A percentile compares a stretch with the other conserved stretches of the same genome.
Conservation (phyloP, 2,113 vertebrate species). For the Arothron firmamentum region DNA sequence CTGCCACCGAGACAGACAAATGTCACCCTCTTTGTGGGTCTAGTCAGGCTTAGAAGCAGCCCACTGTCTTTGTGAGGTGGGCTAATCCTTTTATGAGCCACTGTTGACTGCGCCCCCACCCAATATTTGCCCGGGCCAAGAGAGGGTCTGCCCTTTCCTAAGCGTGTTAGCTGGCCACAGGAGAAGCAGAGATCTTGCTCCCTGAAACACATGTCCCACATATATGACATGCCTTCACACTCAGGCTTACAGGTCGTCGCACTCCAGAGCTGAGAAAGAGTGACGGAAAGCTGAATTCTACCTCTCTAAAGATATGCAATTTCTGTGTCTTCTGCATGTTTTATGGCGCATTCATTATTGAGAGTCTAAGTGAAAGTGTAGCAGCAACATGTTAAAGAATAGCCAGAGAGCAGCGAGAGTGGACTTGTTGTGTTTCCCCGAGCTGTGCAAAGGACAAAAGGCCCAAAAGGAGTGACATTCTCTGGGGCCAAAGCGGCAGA, state of each 20-base stretch:
- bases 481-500: slow-evolving; percentile 68
- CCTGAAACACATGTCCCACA: slow-evolving; percentile 49
- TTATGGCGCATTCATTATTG: slow-evolving; percentile 64
- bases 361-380: slow-evolving; percentile 61
- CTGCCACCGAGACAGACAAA: slow-evolving; percentile 80
- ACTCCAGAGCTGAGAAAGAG: slow-evolving; percentile 18
- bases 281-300: slow-evolving; percentile 27
- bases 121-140: slow-evolving; percentile 35
- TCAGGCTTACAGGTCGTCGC: slow-evolving; percentile 34
- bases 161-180: slow-evolving; percentile 48
- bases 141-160: slow-evolving; percentile 50
- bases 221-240: slow-evolving; percentile 41
- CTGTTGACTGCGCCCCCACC: slow-evolving; percentile 66
- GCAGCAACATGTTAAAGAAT: slow-evolving; percentile 65
- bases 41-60: slow-evolving; percentile 75
- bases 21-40: slow-evolving; percentile 81
- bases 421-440: slow-evolving; percentile 53
- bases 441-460: slow-evolving; percentile 77
- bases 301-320: slow-evolving; percentile 47
- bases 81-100: slow-evolving; percentile 82
- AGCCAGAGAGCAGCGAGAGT: slow-evolving; percentile 55
- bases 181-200: slow-evolving; percentile 44
- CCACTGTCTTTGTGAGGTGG: slow-evolving; percentile 76
- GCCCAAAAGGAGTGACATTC: slow-evolving; percentile 79
- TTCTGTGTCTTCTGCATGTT: slow-evolving; percentile 61